Evolutionary conservation across 2,888 invertebrate genomes (phyloP), one percentile per base, ranked within the genome.

Genomic region (Liposcelis brunnea): DNA sequence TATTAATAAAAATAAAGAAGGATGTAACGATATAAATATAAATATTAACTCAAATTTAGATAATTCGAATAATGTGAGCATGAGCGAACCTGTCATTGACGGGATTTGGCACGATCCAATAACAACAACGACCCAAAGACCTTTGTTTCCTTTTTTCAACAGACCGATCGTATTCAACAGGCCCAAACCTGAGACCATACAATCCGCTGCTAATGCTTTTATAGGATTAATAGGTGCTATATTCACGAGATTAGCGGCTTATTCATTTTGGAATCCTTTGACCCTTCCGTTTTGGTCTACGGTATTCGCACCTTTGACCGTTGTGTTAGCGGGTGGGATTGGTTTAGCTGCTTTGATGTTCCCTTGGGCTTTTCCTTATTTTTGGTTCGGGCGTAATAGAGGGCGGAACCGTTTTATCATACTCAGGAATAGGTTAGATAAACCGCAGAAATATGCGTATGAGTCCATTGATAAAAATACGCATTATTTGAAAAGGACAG

Each of bases 241-340:
- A 19, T 14, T 19, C 15, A 40, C 15, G 4, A 3, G 19, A n/a
- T 14, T 40, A 10, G 6, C 40, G 12, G 16, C 4, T 6, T 19
- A 15, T 6, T n/a, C 15, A 4, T 62, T 71, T 2, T 55, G 75
- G 1, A 75, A 69, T 58, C 76, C 77, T 0, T 59, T 77, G 6
- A 68, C 70, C 53, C 68, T 74, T 49, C 67, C 73, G 1, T 59
- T 75, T 31, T 65, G 74, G 57, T 69, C 77, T 45, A 53, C 78
- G 53, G 59, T 74, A 43, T 62, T 79, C 38, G 70, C 79, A 0
- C 80, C 80, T 0, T 59, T 79, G 40, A 70, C 71, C 1, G 63
- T 78, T 43, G 61, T 77, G 33, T 69, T 79, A 42, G 70, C 74
- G 1, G 70, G 77, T 0, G 67, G 73, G 1, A 70, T 79, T 11